phyloP scores from a whole-genome alignment of 1,140 invertebrate genomes.

The Diorhabda sublineata region DNA sequence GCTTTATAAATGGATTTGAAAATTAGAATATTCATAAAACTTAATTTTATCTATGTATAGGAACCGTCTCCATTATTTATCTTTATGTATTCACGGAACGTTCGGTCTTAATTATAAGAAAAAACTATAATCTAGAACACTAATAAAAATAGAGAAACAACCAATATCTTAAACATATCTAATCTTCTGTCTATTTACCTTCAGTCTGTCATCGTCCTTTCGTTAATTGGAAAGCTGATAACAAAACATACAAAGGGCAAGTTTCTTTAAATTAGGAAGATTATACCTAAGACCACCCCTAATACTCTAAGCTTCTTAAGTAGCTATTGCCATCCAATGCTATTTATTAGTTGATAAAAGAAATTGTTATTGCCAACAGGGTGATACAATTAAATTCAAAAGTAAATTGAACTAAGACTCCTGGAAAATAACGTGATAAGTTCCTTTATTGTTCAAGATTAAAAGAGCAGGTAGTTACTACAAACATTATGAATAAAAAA shows the following conservation, averaged over 20 bases:
- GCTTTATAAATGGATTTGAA: too few relatives aligned
- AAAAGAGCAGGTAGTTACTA: too few relatives aligned
- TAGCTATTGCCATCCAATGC: slow-evolving; percentile 10
- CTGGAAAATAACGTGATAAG: too few relatives aligned
- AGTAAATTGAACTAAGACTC: too few relatives aligned
- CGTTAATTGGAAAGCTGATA: slow-evolving; percentile 14
- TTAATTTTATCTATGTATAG: too few relatives aligned
- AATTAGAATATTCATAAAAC: too few relatives aligned
- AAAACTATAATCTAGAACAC: not conserved
- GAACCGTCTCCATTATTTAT: not conserved
- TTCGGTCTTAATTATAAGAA: not conserved
- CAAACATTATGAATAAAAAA: too few relatives aligned
- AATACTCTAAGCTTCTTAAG: slow-evolving; percentile 11
- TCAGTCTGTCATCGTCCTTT: slow-evolving; percentile 4
- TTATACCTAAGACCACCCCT: slow-evolving; percentile 12
- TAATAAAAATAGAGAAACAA: not conserved
- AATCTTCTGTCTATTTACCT: slow-evolving; percentile 11
- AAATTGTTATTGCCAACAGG: not conserved
- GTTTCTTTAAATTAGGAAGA: slow-evolving; percentile 10
- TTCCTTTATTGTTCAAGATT: too few relatives aligned
- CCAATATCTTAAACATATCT: slow-evolving; percentile 8
- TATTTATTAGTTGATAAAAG: slow-evolving; percentile 13
- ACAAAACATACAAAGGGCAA: slow-evolving; percentile 13
- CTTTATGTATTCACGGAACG: not conserved
- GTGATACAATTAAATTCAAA: too few relatives aligned